Evolutionary conservation across 2,797 vertebrate species (phyloP), one percentile per base, ranked within the genome.

Genomic region (Botia almorhae): DNA sequence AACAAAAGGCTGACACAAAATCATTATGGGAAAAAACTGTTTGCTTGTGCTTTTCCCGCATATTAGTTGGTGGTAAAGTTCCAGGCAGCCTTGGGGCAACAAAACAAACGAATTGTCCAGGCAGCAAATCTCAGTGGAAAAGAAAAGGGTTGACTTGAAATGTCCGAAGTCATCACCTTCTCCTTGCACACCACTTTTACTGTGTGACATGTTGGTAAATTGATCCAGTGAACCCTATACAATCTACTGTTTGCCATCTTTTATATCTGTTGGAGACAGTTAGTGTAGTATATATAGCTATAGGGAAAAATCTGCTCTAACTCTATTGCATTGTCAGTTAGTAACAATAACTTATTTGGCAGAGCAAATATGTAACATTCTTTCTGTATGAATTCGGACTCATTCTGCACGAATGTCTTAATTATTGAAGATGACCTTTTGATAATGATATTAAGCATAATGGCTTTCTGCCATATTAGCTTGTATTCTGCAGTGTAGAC

Each of bases 121-220:
- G 56, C 43, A 58, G 51, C 21, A 56, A 55, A 56, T 82, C 53
- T 78, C 43, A 1, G 11, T 1, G 63, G 53, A 67, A 51, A 17
- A 71, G 17, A 3, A 73, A 67, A 36, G 10, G 3, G 23, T 51
- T 55, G 12, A 73, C 43, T 21, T 29, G 6, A 58, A 53, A 73
- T 26, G 63, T 60, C 43, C 50, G n/a, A 69, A 82, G 67, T 78
- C 51, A 36, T 82, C 69, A 74, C 69, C 81, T 73, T 73, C 51
- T 12, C 23, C 21, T 51, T 21, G 16, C 69, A 51, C 29, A 58
- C 13, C 29, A 56, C 53, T 36, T 51, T 48, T 21, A 69, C 53
- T 43, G 67, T 7, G 46, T 79, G 56, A 70, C 68, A 79, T 19
- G 19, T 53, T 64, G 56, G 39, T 26, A 2, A 64, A 81, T 43